Evolutionary conservation across 2,888 invertebrate genomes (phyloP).

Genomic region (Lampropteryx suffumata): DNA sequence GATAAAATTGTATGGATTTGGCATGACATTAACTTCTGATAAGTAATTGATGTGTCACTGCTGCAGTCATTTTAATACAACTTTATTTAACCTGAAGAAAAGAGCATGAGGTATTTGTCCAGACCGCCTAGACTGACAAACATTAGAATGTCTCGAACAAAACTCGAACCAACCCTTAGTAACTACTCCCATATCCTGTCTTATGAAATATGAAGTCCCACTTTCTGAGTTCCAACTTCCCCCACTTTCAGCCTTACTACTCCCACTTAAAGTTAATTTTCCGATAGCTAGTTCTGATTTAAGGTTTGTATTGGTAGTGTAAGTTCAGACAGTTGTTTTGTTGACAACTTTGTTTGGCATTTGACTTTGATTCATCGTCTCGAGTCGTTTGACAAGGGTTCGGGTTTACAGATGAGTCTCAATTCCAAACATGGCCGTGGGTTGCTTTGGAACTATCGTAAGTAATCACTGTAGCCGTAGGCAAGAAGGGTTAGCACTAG

Average conservation of each 20-base stretch:
- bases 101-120: too few relatives aligned
- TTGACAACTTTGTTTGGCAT: slow-evolving; percentile 30
- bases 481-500: background rate
- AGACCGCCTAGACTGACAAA: too few relatives aligned
- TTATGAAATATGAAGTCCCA: slow-evolving; percentile 22
- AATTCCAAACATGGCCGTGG: slow-evolving; percentile 6
- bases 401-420: slow-evolving; percentile 16
- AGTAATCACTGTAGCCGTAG: slow-evolving; percentile 1
- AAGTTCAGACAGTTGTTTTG: slow-evolving; percentile 26
- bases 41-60: too few relatives aligned
- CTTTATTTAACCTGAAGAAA: too few relatives aligned
- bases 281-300: background rate
- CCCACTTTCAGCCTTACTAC: slow-evolving; percentile 4
- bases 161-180: slow-evolving; percentile 19
- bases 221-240: background rate
- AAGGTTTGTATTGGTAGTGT: slow-evolving; percentile 7
- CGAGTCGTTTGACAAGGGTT: slow-evolving; percentile 22
- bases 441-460: slow-evolving; percentile 13
- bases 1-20: too few relatives aligned
- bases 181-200: slow-evolving; percentile 11
- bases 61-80: too few relatives aligned
- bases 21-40: too few relatives aligned
- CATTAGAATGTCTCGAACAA: slow-evolving; percentile 12
- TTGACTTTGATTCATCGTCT: slow-evolving; percentile 29
- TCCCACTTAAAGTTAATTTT: slow-evolving; percentile 7